phyloP scores from a whole-genome alignment of 1,140 invertebrate species.

The Helicoverpa zea region DNA sequence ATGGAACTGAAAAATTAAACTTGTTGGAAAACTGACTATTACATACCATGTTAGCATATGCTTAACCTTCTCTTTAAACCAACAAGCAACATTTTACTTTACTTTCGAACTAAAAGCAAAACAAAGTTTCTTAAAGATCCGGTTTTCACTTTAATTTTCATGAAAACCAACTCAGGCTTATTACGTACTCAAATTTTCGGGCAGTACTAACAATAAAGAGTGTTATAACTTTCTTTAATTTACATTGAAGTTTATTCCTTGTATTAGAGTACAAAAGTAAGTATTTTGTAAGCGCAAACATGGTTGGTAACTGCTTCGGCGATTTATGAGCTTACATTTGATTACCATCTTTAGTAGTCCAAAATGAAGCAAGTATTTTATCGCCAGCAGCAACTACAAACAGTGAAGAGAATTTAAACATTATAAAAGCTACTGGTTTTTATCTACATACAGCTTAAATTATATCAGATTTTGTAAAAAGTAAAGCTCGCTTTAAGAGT shows the following conservation, averaged over 20 bases:
- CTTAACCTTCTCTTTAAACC: background rate
- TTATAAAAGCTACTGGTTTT: too few relatives aligned
- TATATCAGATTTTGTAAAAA: too few relatives aligned
- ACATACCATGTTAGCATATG: too few relatives aligned
- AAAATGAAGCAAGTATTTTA: too few relatives aligned
- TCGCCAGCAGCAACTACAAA: too few relatives aligned
- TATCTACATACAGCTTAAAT: too few relatives aligned
- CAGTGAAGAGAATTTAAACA: too few relatives aligned
- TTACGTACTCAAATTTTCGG: background rate
- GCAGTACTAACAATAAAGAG: background rate
- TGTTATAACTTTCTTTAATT: background rate
- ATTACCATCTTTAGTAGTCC: background rate
- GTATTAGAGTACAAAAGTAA: background rate
- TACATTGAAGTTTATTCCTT: background rate
- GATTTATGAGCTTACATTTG: background rate
- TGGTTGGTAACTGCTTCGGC: background rate
- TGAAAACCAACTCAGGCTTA: background rate
- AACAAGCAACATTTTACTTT: background rate
- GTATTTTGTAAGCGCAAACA: background rate
- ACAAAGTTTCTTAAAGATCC: constrained; percentile 28
- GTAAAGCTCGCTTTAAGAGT: too few relatives aligned
- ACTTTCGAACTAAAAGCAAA: background rate
- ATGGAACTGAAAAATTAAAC: too few relatives aligned
- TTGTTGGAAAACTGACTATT: too few relatives aligned
- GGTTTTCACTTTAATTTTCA: constrained; percentile 31